Base-by-base conservation (phyloP, 2,113 vertebrate genomes). In the Athene cunicularia region DNA sequence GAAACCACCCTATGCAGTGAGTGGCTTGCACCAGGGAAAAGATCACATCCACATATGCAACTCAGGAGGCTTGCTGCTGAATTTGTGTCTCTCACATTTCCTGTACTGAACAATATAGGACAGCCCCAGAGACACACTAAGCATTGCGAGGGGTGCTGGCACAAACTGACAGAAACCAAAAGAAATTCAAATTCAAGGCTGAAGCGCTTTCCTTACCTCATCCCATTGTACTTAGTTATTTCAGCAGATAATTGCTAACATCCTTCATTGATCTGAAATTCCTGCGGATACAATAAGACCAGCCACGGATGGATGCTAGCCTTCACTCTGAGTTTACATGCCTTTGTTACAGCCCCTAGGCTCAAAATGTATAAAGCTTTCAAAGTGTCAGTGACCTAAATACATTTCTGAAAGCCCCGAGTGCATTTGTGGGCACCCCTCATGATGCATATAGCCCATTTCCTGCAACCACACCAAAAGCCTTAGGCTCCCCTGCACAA, bases 171-270 rank as follows among this genome's bases (percentile, higher is more conserved):
- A 88, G 58, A 90, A 97, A 56, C 68, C 45, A 85, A 84, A 95
- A 95, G 83, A 96, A 92, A 96, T 94, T 97, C 86, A 97, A 93
- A 96, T 96, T 88, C 96, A 91, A 94, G 92, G 83, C 90, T 82
- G 86, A 93, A 70, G 47, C 2, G 1, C 83, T 92, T 85, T 93
- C 87, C 90, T 94, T 96, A 94, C 93, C 92, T 97, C 92, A 95
- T 95, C 95, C 96, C 83, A 97, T 97, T 97, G 97, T 97, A 93
- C 80, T 94, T 80, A 87, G 76, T 82, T 95, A 95, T 93, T 97
- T 92, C 95, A 95, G 95, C 96, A 95, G 88, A 80, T 96, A 97
- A 97, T 97, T 97, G 93, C 96, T 97, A 97, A 96, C 95, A 97
- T 97, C 95, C 96, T 96, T 96, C 92, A 95, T 80, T 96, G 93